Evolutionary conservation across 2,888 invertebrate species (phyloP), one percentile per base, ranked within the genome.

Genomic region (Siphlonurus alternatus): DNA sequence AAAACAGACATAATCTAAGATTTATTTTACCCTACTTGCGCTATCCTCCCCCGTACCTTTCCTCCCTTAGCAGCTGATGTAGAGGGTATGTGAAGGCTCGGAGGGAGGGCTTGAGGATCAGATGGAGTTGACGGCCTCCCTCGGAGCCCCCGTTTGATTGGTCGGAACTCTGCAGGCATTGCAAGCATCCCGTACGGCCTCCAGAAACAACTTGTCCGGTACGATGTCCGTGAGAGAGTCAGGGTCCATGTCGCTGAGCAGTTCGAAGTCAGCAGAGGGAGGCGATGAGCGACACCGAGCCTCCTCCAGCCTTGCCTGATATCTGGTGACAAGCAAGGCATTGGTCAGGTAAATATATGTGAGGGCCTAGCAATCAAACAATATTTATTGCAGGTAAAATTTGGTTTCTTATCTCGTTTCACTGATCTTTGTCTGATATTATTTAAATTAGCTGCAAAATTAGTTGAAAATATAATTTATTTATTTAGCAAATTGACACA

Each of bases 191-290:
- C 56, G 5, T 20, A 56, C n/a, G 15, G 22, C 56, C 56, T 56
- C 56, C 5, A n/a, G 7, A 22, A 56, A 56, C 5, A 56, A 3
- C n/a, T 56, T 83, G 70, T 84, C 84, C 62, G 84, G 83, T 25
- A 88, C 85, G 71, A 92, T 87, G 73, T 92, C 91, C 65, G 87
- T 87, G 71, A 92, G 79, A 67, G 89, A 89, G n/a, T 56, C 56
- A 20, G 56, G 56, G n/a, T 56, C 56, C 56, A 56, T 56, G 56
- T 56, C 20, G n/a, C 56, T 20, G 19, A 56, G 56, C 19, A 10
- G 5, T 20, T 56, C 56, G n/a, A 56, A n/a, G n/a, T 56, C 56
- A 22, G 7, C 56, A 15, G 7, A 5, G 15, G 7, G 5, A 5
- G 38, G 38, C 15, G 38, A 15, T 10, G 38, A 10, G 15, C 38